Conservation (phyloP, 2,888 invertebrate genomes). For the Lutraria lutraria region DNA sequence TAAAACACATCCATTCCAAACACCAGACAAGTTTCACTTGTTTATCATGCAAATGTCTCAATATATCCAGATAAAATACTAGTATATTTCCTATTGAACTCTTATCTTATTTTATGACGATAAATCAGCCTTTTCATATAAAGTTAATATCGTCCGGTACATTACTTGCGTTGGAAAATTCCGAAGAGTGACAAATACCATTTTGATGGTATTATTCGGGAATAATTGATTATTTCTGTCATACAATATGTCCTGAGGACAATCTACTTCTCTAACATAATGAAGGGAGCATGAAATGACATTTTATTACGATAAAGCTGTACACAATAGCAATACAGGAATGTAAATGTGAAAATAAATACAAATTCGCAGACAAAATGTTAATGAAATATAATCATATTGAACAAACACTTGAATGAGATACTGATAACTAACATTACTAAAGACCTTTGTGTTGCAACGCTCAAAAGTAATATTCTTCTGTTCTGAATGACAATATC, state of each 20-base stretch:
- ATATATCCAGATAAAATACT: slow-evolving; percentile 22
- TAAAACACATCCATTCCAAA: not conserved
- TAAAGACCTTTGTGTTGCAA: no score
- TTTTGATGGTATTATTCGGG: not conserved
- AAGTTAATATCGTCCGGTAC: not conserved
- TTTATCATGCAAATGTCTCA: slow-evolving; percentile 19
- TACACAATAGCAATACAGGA: not conserved
- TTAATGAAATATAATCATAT: not conserved
- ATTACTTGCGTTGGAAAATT: slow-evolving; percentile 3
- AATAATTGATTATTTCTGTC: slow-evolving; percentile 7
- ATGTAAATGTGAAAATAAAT: no score
- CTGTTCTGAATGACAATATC: no score
- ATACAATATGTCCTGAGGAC: not conserved
- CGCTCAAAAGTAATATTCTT: no score
- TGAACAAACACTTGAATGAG: not conserved
- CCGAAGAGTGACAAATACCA: slow-evolving; percentile 17
- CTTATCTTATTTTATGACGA: not conserved
- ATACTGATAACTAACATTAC: no score
- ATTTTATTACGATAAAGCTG: not conserved
- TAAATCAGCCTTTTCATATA: not conserved
- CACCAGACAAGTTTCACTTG: not conserved
- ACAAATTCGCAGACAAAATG: no score
- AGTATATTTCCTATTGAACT: not conserved
- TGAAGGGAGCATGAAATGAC: not conserved
- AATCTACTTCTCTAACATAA: not conserved